Percentiles rank a stretch among this genome's conserved stretches.
These are phyloP conservation scores for Merops nubicus DNA, from an alignment of 2,113 vertebrate species.

Conservation along the genomic window DNA sequence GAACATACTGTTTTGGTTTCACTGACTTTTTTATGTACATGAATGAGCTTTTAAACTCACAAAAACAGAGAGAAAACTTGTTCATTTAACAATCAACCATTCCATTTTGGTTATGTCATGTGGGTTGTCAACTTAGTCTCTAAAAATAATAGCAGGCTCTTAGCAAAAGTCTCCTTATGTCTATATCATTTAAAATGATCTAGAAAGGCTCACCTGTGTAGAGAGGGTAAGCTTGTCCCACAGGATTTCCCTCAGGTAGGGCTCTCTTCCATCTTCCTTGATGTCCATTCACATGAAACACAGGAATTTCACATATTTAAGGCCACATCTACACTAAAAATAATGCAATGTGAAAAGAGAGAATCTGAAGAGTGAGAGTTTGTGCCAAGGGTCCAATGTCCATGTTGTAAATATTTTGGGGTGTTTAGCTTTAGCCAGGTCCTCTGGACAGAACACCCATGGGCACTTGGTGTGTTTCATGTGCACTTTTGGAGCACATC, in stretches of 20 bases:
- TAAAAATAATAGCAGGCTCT: not conserved
- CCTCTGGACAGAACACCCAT: not conserved
- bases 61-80: not conserved
- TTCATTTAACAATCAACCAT: not conserved
- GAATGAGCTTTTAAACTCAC: not conserved
- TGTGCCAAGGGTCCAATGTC: rapidly evolving
- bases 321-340: not conserved
- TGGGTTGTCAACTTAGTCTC: not conserved
- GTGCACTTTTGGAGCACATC: not conserved
- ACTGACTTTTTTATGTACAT: not conserved
- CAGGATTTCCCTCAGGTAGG: not conserved
- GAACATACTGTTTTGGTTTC: not conserved
- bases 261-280: not conserved
- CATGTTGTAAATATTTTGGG: not conserved
- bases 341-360: not conserved
- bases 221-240: not conserved
- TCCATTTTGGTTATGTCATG: not conserved
- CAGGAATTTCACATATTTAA: not conserved
- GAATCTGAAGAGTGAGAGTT: not conserved
- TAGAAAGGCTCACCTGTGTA: not conserved
- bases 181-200: not conserved
- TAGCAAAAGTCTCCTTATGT: not conserved
- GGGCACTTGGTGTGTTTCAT: not conserved
- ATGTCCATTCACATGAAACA: not conserved
- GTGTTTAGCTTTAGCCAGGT: not conserved